phyloP scores from a whole-genome alignment of 23 tunicate genomes.

The Clavelina lepadiformis region DNA sequence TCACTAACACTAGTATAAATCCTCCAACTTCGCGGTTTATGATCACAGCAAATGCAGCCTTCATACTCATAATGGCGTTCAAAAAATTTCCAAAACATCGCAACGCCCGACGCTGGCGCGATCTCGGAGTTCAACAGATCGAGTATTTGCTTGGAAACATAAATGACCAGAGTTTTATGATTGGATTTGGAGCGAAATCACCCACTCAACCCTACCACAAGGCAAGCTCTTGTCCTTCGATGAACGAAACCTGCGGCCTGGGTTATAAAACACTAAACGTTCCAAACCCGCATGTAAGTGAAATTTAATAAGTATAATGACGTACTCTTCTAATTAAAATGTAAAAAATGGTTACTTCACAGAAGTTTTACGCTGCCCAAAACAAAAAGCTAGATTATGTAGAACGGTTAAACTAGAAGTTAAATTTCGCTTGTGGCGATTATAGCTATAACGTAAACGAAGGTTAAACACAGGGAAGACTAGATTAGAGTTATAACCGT shows the following conservation, averaged over 20 bases:
- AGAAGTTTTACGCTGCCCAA: no score
- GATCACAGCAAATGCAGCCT: constrained; percentile 76
- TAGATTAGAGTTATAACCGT: no score
- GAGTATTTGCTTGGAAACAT: constrained; percentile 49
- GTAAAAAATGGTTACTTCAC: no score
- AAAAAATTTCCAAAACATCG: constrained; percentile 46
- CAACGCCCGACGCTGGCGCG: constrained; percentile 36
- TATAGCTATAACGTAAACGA: no score
- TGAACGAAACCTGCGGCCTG: constrained; percentile 50
- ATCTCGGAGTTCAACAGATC: constrained; percentile 55
- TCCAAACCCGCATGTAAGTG: constrained; percentile 70
- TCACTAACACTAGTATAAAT: no score
- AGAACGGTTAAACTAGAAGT: no score
- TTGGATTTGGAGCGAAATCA: constrained; percentile 63
- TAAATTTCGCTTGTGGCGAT: no score
- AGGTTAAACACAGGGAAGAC: no score
- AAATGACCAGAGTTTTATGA: constrained; percentile 60
- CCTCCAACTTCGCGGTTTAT: no score
- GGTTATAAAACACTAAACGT: constrained; percentile 17
- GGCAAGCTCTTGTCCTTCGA: constrained; percentile 76
- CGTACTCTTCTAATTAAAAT: no score
- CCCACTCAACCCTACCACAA: constrained; percentile 87
- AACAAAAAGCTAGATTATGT: no score
- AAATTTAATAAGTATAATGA: no score
- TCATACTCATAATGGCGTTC: constrained; percentile 50